Evolutionary conservation across 2,888 invertebrate species (phyloP).

Genomic region (Diaphora mendica): DNA sequence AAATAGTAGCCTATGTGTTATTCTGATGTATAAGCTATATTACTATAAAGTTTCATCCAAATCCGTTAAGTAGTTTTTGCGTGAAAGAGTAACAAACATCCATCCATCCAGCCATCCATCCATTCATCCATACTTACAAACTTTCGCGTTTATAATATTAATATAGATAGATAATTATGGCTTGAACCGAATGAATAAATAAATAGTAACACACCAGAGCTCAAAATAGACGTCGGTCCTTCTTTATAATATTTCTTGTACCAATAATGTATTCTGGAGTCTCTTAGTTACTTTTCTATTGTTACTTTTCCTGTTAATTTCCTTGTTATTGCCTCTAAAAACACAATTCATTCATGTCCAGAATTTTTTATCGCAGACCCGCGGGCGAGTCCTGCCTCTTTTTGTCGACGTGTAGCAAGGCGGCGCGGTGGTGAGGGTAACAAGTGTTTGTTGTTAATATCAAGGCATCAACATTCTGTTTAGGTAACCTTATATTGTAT

Average conservation of each 20-base stretch:
- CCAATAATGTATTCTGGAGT: too few relatives aligned
- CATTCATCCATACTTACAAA: too few relatives aligned
- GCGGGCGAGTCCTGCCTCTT: background rate
- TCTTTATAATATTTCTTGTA: background rate
- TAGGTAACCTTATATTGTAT: slow-evolving; percentile 12
- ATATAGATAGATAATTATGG: too few relatives aligned
- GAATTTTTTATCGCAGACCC: background rate
- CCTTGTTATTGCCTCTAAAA: background rate
- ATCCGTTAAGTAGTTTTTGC: too few relatives aligned
- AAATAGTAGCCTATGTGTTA: too few relatives aligned
- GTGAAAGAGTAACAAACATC: too few relatives aligned
- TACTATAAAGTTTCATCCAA: too few relatives aligned
- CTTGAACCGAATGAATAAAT: too few relatives aligned
- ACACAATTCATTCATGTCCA: background rate
- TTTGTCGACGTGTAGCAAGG: background rate
- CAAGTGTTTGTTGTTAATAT: background rate
- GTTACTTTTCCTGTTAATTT: background rate
- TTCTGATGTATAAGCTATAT: too few relatives aligned
- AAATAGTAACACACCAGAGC: background rate
- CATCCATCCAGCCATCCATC: too few relatives aligned
- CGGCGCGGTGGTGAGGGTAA: background rate
- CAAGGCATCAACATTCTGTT: slow-evolving; percentile 24
- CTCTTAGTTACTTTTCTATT: too few relatives aligned
- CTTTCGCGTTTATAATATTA: too few relatives aligned
- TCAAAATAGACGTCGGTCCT: background rate